Evolutionary conservation across 2,888 invertebrate genomes (phyloP), one percentile per base, ranked within the genome.

Genomic region (Aromia moschata): DNA sequence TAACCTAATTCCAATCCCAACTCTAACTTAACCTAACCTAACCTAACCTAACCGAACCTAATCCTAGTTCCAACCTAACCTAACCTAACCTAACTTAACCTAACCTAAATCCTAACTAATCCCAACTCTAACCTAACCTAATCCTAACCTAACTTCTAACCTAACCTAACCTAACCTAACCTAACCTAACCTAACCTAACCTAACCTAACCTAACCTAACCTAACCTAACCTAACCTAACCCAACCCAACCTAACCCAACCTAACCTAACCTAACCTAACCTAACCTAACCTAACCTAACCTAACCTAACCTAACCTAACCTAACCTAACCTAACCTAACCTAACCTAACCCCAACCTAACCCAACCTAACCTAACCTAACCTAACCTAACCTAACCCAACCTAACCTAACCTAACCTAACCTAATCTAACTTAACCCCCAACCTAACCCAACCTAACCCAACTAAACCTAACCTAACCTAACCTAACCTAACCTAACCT

Each of bases 21-120:
- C 51, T 56, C 59, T 55, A 60, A 60, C 60, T 56, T 51, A 57
- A 57, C 60, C 60, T 52, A 53, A 51, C 51, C 51, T 53, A 53
- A 53, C 43, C 53, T 53, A 43, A 53, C 53, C 43, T 43, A 53
- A 53, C 53, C 53, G 40, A 53, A 53, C 55, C 58, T 58, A 49
- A n/a, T n/a, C n/a, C n/a, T n/a, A n/a, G n/a, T n/a, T 58, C 62
- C 56, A n/a, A n/a, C n/a, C n/a, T n/a, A n/a, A n/a, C n/a, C n/a
- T n/a, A n/a, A n/a, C n/a, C n/a, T n/a, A n/a, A n/a, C n/a, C n/a
- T n/a, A n/a, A n/a, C n/a, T n/a, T n/a, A n/a, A n/a, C n/a, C n/a
- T n/a, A n/a, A n/a, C n/a, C n/a, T n/a, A n/a, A n/a, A n/a, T n/a
- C n/a, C n/a, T n/a, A n/a, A n/a, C n/a, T n/a, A n/a, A n/a, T n/a